Base-by-base conservation (phyloP, 1,140 invertebrate species). In the Caenorhabditis remanei region DNA sequence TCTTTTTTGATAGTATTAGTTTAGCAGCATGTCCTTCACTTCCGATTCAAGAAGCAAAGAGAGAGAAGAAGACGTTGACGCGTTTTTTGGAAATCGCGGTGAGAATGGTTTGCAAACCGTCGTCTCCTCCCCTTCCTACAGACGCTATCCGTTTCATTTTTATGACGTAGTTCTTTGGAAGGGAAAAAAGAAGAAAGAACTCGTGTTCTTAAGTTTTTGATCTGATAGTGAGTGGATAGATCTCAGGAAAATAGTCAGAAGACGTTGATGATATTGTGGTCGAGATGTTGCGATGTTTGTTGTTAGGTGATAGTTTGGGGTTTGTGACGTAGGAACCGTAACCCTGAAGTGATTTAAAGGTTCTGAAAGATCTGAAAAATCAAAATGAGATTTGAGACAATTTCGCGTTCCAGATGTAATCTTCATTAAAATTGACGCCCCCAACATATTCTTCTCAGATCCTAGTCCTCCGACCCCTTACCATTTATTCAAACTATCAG, bases 131-230 rank as follows among this genome's bases (percentile, higher is more conserved):
- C 50, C 14, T 53, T 53, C 16, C 50, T 53, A 32, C 32, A 32
- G 32, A 2, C 50, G 11, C 50, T 53, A 53, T 53, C 50, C 50
- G 50, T 53, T 53, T 53, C 16, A 32, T 11, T n/a, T 71, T 71
- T 43, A 71, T 71, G 65, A 71, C 65, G 65, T 71, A 43, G 65
- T n/a, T 14, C 8, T 7, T 11, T 24, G 61, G 14, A 32, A 32
- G 61, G 24, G 61, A 14, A 32, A 11, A 63, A 40, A 40, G 61
- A 32, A 32, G 61, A 40, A 43, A 71, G 65, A 71, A 71, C 65
- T n/a, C 65, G 65, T 43, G 65, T 71, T 71, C 65, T 71, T 71
- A 43, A 19, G 40, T 71, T 46, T 71, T 71, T 71, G 9, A 16
- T 11, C 50, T 53, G 50, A 53, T 53, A 3, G 50, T 53, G 9